Evolutionary conservation across 2,113 vertebrate genomes (phyloP).

Genomic region (Dendropsophus ebraccatus): DNA sequence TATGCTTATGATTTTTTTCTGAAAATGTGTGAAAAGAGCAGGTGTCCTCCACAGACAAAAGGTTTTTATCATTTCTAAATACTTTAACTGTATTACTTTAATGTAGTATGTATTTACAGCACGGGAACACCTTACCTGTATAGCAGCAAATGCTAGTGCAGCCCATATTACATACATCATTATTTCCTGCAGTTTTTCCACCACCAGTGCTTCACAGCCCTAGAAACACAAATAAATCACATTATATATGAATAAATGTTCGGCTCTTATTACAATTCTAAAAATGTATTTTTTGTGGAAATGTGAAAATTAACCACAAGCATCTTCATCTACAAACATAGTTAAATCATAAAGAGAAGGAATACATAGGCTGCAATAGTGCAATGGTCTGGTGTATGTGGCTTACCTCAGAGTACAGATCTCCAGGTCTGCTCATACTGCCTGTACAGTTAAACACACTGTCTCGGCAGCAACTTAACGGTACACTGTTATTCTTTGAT

Average conservation of each 20-base stretch:
- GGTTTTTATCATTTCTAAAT: too few species aligned
- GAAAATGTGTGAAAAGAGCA: too few species aligned
- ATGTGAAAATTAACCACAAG: too few species aligned
- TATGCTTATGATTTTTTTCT: too few species aligned
- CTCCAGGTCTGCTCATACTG: conserved; percentile 80
- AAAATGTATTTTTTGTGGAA: too few species aligned
- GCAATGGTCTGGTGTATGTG: rapidly evolving
- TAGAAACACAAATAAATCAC: conserved; percentile 67
- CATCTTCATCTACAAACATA: not conserved
- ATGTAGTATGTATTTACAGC: too few species aligned
- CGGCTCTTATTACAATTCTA: too few species aligned
- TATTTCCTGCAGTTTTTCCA: conserved; percentile 96
- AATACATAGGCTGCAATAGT: not conserved
- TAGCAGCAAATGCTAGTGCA: conserved; percentile 90
- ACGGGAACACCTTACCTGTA: conserved; percentile 85
- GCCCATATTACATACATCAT: conserved; percentile 99
- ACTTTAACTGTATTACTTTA: too few species aligned
- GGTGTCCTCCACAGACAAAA: too few species aligned
- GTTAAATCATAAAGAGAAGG: not conserved
- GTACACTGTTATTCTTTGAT: conserved; percentile 93
- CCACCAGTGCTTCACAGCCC: conserved; percentile 95
- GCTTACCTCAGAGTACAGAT: conserved; percentile 91
- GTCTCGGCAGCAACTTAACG: conserved; percentile 92
- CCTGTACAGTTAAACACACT: conserved; percentile 87
- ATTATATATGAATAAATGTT: not conserved